Evolutionary conservation across 2,113 vertebrate species (phyloP).

Genomic region (Perccottus glenii): DNA sequence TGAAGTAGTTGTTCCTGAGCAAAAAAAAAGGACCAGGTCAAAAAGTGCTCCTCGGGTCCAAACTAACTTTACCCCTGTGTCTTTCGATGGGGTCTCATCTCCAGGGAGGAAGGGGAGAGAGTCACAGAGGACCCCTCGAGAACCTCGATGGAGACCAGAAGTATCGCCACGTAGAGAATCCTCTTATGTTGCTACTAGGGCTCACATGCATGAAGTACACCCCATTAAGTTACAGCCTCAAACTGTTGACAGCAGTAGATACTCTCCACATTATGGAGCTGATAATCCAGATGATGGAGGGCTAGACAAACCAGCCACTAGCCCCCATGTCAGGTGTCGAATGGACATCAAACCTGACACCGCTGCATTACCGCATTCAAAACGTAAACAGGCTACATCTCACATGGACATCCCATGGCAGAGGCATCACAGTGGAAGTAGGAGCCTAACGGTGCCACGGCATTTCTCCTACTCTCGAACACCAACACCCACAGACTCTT

Average conservation of each 20-base stretch:
- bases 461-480: constrained; percentile 84
- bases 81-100: constrained; percentile 78
- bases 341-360: constrained; percentile 94
- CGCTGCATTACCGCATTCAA: constrained; percentile 81
- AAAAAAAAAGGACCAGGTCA: constrained; percentile 87
- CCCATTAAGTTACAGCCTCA: constrained; percentile 95
- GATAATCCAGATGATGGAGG: constrained; percentile 81
- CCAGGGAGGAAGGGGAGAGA: constrained; percentile 84
- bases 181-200: constrained; percentile 77
- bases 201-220: constrained; percentile 88
- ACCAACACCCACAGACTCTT: constrained; percentile 88
- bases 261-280: constrained; percentile 84
- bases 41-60: constrained; percentile 89
- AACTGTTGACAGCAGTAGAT: constrained; percentile 83
- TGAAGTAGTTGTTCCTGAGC: constrained; percentile 73
- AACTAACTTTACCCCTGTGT: constrained; percentile 81
- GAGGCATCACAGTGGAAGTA: constrained; percentile 68
- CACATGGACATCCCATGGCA: constrained; percentile 80
- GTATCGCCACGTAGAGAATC: constrained; percentile 83
- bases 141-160: constrained; percentile 78
- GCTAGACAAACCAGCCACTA: constrained; percentile 78
- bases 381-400: constrained; percentile 67
- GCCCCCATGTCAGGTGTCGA: constrained; percentile 91
- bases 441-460: constrained; percentile 86
- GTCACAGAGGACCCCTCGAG: constrained; percentile 74